Conservation (phyloP, 2,113 vertebrate genomes). For the Tinamus guttatus region DNA sequence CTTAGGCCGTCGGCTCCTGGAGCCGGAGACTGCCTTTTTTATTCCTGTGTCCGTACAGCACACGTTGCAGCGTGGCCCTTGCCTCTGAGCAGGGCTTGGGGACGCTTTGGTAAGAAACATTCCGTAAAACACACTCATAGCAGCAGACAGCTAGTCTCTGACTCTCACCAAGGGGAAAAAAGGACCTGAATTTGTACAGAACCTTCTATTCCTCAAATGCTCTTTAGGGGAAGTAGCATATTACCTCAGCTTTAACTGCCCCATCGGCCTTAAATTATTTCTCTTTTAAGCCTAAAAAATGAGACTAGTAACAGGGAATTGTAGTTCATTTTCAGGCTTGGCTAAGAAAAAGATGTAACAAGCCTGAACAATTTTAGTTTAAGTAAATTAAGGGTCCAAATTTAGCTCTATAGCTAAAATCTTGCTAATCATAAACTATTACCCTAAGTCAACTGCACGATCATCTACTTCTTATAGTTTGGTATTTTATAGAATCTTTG, state of each 20-base stretch:
- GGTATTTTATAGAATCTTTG: neutral
- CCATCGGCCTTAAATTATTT: neutral
- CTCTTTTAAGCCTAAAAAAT: neutral
- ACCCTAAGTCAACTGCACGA: neutral
- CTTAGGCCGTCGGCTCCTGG: neutral
- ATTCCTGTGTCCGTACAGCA: neutral
- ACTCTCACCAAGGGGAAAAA: fast-evolving
- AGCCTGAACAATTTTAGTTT: conserved; percentile 51
- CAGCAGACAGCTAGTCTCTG: fast-evolving
- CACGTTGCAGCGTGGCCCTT: neutral
- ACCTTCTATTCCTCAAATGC: neutral
- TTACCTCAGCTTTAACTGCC: neutral
- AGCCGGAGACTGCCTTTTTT: conserved; percentile 1
- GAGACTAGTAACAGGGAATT: neutral
- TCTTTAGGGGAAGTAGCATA: neutral
- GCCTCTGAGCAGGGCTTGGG: neutral
- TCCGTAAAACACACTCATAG: fast-evolving
- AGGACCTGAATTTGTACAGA: neutral
- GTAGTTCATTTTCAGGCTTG: conserved; percentile 44
- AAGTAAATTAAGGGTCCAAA: conserved; percentile 58
- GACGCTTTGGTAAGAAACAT: fast-evolving
- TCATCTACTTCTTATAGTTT: neutral
- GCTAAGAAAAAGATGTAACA: conserved; percentile 49
- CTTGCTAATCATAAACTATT: neutral
- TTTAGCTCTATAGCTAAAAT: conserved; percentile 42